These are phyloP conservation scores for Echinops telfairi DNA, from an alignment of 2,113 vertebrate genomes.

Conservation along the genomic window DNA sequence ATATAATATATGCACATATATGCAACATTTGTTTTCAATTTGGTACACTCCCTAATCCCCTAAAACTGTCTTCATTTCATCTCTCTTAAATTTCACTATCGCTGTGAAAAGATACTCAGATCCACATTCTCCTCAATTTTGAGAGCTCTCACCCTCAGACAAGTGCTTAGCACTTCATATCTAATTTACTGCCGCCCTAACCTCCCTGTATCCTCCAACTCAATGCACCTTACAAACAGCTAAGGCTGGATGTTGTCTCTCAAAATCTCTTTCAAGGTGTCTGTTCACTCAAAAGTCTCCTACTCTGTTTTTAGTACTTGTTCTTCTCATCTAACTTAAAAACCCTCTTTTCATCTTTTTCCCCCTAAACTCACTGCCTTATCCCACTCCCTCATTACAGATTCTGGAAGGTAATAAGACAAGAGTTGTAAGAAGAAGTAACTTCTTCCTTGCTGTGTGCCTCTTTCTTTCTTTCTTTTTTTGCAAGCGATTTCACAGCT, in stretches of 20 bases:
- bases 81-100: not conserved
- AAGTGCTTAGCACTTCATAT: not conserved
- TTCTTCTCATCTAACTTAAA: constrained; percentile 36
- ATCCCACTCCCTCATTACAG: constrained; percentile 41
- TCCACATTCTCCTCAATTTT: not conserved
- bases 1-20: not conserved
- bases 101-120: not conserved
- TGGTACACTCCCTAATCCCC: not conserved
- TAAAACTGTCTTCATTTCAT: not conserved
- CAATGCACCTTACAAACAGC: not conserved
- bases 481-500: not conserved
- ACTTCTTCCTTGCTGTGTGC: not conserved
- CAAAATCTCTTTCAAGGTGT: not conserved
- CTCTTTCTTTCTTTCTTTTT: not conserved
- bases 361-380: not conserved
- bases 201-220: not conserved
- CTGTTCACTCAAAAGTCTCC: constrained; percentile 34
- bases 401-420: not conserved
- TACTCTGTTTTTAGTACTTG: not conserved
- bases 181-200: not conserved
- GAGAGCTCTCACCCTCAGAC: not conserved
- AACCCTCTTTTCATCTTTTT: constrained; percentile 52
- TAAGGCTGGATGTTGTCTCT: not conserved
- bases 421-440: not conserved
- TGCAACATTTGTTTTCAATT: constrained; percentile 8